Base-by-base conservation (phyloP, 2,888 invertebrate species). In the Endotricha flammealis region DNA sequence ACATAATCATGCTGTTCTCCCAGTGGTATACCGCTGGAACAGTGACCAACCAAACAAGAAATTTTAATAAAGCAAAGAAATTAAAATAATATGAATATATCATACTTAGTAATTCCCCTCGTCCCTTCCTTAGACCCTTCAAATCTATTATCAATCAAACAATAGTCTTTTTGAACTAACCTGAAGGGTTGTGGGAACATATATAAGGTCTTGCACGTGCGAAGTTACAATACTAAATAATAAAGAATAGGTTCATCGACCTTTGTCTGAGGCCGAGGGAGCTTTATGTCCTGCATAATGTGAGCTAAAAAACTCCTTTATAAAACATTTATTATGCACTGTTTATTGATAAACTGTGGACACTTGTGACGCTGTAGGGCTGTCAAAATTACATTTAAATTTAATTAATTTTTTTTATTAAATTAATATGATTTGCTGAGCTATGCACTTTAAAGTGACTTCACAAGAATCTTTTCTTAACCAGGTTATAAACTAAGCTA, bases 251-350 rank as follows among this genome's bases (percentile, higher is more conserved):
- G 38, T 42, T 34, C 43, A 36, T 42, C 38, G 43, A 44, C 45
- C 50, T 58, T 55, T 59, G 45, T 55, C 39, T 40, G 24, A 34
- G 37, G 43, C 38, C 46, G 52, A 45, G 46, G 46, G 44, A 36
- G 32, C 30, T 55, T 52, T 58, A 56, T 59, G 52, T 46, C 48
- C 44, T 32, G 33, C 43, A 51, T 47, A 50, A 54, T 55, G 48
- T 48, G 48, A 44, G 59, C 53, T 49, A 56, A 56, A 64, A 57
- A 55, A 50, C 52, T 50, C 46, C 50, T 50, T 50, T 55, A 50
- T 60, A 64, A 64, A 66, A 60, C 57, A 50, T 38, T 43, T 50
- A 55, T 67, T 64, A 59, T 64, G 53, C 50, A 42, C 42, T 42
- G 53, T 49, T 56, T 57, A 50, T 59, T 57, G 46, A 55, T 53